Evolutionary conservation across 2,113 vertebrate species (phyloP).

Genomic region (Pelecanoides urinatrix): DNA sequence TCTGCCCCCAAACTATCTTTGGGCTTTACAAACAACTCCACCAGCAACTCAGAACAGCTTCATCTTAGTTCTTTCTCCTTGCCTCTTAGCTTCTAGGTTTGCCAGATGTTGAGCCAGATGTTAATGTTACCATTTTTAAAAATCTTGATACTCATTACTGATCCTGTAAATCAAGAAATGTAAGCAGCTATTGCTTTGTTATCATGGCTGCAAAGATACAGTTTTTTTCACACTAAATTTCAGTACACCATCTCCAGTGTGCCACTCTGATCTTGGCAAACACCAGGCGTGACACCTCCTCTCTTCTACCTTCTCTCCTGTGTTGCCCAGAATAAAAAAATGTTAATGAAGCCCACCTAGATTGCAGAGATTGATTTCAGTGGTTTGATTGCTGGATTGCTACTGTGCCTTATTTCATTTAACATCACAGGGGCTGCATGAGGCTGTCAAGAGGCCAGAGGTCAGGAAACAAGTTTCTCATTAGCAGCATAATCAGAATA

Average conservation of each 20-base stretch:
- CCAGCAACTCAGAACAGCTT: background rate
- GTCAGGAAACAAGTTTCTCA: conserved; percentile 15
- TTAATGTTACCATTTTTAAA: background rate
- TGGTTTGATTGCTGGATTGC: background rate
- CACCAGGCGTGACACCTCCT: background rate
- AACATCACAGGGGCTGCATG: background rate
- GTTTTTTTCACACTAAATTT: background rate
- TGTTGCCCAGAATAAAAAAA: background rate
- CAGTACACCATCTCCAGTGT: background rate
- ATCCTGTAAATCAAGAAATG: background rate
- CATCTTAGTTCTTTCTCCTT: background rate
- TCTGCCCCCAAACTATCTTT: background rate
- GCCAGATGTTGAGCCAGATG: background rate
- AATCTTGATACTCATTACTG: background rate
- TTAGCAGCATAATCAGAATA: conserved; percentile 23
- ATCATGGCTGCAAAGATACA: background rate
- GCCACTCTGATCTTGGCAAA: background rate
- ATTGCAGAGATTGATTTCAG: background rate
- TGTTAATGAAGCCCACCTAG: conserved; percentile 1
- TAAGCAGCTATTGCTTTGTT: background rate
- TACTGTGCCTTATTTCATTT: conserved; percentile 22
- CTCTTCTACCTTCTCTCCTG: background rate
- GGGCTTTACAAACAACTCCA: background rate
- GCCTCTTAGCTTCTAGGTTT: background rate
- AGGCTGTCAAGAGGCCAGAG: background rate